These are phyloP conservation scores for Pseudomyrmex dendroicus DNA, from an alignment of 1,140 invertebrate species.

Conservation along the genomic window DNA sequence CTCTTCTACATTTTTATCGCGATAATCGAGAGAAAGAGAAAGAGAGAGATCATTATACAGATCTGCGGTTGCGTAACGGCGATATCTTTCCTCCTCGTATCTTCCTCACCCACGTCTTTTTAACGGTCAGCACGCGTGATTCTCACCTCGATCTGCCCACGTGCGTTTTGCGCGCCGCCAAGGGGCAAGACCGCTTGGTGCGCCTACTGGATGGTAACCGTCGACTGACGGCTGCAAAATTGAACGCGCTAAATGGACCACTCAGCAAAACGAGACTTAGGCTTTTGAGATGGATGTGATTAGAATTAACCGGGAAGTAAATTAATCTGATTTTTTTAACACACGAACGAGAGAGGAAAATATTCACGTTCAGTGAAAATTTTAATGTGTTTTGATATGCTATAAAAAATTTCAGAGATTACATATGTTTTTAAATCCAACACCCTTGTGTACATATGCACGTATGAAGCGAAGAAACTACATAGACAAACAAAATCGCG, in stretches of 20 bases:
- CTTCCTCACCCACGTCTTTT: conserved; percentile 14
- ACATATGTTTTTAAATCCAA: too few relatives aligned
- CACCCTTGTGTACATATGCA: too few relatives aligned
- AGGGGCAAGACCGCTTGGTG: not conserved
- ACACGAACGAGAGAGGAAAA: too few relatives aligned
- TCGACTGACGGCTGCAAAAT: not conserved
- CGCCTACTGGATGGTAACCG: not conserved
- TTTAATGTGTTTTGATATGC: too few relatives aligned
- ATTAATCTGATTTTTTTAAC: too few relatives aligned
- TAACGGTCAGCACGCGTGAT: not conserved
- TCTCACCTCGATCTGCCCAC: conserved; percentile 12
- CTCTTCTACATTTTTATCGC: not conserved
- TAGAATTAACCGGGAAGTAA: not conserved
- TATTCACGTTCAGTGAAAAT: too few relatives aligned
- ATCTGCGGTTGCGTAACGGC: conserved; percentile 42
- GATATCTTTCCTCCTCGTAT: not conserved
- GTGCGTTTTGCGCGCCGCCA: not conserved
- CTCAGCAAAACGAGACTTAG: not conserved
- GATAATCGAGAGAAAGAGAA: conserved; percentile 36
- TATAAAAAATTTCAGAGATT: too few relatives aligned
- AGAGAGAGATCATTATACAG: conserved; percentile 31
- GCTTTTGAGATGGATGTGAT: not conserved
- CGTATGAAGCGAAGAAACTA: too few relatives aligned
- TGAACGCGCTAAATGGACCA: not conserved
- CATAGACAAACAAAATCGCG: too few relatives aligned